Evolutionary conservation across 2,888 invertebrate species (phyloP), one percentile per base, ranked within the genome.

Genomic region (Volucella inanis): DNA sequence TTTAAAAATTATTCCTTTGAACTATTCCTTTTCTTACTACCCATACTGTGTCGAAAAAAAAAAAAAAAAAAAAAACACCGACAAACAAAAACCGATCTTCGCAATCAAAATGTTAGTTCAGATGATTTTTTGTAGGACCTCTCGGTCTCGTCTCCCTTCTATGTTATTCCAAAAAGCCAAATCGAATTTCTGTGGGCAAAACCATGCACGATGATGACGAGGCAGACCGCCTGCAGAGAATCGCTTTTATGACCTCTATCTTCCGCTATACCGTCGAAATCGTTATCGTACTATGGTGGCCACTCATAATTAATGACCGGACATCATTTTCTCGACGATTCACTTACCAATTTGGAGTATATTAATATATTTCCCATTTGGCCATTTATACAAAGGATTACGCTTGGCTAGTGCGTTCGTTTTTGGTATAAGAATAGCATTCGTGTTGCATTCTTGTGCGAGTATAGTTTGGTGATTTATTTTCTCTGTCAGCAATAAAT

Each of bases 331-430:
- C 59, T 76, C 84, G 80, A 84, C 80, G 84, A 84, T 84, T 80
- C 84, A 80, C 84, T 84, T 76, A 84, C 80, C 84, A 80, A 84
- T 84, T 84, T 84, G 84, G 84, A 84, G 80, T 80, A 80, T 84
- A 84, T 84, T 84, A 84, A 84, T 71, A 71, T 71, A 65, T 77
- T 78, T 78, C 72, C 57, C 68, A 41, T 75, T 41, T 11, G 43
- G 41, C 22, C 41, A 38, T 6, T 22, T 43, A 71, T 43, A 61
- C 18, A 75, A 70, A 47, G 71, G 65, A 72, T 71, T 70, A 65
- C 55, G 54, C 1, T 14, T 31, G 31, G 31, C 31, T 31, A 31
- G 3, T 22, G 18, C n/a, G 47, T 62, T 45, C n/a, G 45, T 65
- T 22, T 6, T 8, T 4, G 9, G 59, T 15, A 3, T 31, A 12